Base-by-base conservation (phyloP, 2,113 vertebrate genomes). In the Odontophorus gujanensis region DNA sequence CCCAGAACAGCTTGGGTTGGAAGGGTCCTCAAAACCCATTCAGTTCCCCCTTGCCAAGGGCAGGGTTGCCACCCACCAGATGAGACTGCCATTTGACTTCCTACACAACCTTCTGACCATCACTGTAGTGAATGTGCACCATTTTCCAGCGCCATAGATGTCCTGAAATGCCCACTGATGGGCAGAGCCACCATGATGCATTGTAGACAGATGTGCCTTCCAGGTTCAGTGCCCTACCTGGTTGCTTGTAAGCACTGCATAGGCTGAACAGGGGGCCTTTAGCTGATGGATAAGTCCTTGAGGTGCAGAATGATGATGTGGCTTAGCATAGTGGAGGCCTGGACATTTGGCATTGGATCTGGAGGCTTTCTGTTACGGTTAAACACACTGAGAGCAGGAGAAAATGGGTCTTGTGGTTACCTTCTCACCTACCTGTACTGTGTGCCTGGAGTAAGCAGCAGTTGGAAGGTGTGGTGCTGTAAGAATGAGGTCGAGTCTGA, bases 61-160 rank as follows among this genome's bases (percentile, higher is more conserved):
- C 55, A n/a, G 30, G 17, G 32, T n/a, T 58, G 6, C 19, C 55
- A n/a, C 32, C 32, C 30, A 32, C 30, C 53, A 32, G 17, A 57
- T 32, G 53, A 58, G 19, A 19, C 55, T 58, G 55, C 55, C 19
- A 4, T 58, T 91, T 65, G 40, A 11, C 11, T 84, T 5, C 17
- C 5, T 51, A 16, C 66, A 47, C 59, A 63, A 71, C 32, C 34
- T 85, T 24, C 38, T 57, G 55, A 50, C 25, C 14, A 11, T 53
- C 1, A 0, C 25, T 51, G 0, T 18, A 5, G 50, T 55, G 34
- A 13, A 13, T 83, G 13, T 5, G 2, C 55, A 3, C 71, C 59
- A 72, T 22, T 74, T 67, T 12, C 13, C 40, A 2, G 0, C 42
- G 51, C 47, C 47, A 9, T 11, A 7, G 47, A 24, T 78, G 32